A percentile compares a stretch with the other conserved stretches of the same genome.
These are phyloP conservation scores for Chondrilla cf. caribensis DNA, from an alignment of 37 sponge, comb jelly and placozoan species.

Conservation along the genomic window DNA sequence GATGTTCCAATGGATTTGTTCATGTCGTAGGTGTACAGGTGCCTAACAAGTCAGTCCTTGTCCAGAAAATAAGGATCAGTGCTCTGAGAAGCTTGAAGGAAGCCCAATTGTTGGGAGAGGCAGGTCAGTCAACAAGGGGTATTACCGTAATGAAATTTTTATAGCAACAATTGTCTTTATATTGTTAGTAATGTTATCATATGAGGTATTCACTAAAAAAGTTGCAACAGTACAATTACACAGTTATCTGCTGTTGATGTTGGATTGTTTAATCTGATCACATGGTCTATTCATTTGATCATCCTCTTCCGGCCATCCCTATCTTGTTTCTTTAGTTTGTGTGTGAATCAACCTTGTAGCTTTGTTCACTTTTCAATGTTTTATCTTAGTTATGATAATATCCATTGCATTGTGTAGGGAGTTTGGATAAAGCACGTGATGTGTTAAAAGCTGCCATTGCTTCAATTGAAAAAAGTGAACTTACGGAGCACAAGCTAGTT, in stretches of 20 bases:
- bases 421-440: slow-evolving; percentile 5
- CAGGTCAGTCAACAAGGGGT: neutral
- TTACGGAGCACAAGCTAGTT: slow-evolving; percentile 1
- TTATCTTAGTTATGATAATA: no score
- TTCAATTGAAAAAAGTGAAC: slow-evolving; percentile 20
- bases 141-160: no score
- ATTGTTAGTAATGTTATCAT: no score
- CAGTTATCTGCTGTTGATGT: no score
- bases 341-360: no score
- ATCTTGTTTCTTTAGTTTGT: no score
- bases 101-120: slow-evolving; percentile 48
- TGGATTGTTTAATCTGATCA: neutral
- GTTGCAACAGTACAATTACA: no score
- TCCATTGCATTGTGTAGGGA: neutral
- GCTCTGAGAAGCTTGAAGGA: slow-evolving; percentile 60
- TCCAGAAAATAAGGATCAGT: slow-evolving; percentile 70
- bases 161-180: no score
- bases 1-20: no score
- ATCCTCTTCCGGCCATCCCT: no score
- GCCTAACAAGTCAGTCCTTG: slow-evolving; percentile 48
- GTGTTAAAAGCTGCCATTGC: slow-evolving; percentile 2
- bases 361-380: no score
- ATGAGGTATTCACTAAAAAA: no score
- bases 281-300: neutral
- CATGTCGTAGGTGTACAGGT: neutral